Percentiles rank a stretch among this genome's conserved stretches.
These are phyloP conservation scores for Chelmon rostratus DNA, from an alignment of 2,797 vertebrate species.

Conservation along the genomic window DNA sequence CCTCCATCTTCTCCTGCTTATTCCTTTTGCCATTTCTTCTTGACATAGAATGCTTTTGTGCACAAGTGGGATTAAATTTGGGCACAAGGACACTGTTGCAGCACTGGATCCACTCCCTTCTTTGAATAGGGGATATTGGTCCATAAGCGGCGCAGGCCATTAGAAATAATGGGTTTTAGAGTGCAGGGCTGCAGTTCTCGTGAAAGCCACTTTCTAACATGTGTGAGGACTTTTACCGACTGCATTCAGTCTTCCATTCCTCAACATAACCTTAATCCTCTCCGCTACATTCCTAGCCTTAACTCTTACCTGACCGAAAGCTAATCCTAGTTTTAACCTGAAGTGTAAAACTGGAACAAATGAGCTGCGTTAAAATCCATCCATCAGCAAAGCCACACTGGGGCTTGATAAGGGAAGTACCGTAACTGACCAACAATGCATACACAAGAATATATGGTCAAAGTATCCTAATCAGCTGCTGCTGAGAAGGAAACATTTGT, in stretches of 20 bases:
- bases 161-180: slow-evolving; percentile 75
- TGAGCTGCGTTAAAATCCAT: background rate
- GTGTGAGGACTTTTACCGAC: slow-evolving; percentile 50
- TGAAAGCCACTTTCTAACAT: slow-evolving; percentile 56
- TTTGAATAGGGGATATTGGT: slow-evolving; percentile 48
- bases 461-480: background rate
- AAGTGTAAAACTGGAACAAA: slow-evolving; percentile 11
- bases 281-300: slow-evolving; percentile 40
- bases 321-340: background rate
- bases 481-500: background rate
- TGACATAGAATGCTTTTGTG: background rate
- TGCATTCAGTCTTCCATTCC: slow-evolving; percentile 43
- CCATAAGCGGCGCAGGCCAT: slow-evolving; percentile 49
- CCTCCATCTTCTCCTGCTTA: background rate
- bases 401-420: fast-evolving
- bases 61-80: slow-evolving; percentile 33
- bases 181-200: slow-evolving; percentile 56
- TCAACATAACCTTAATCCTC: slow-evolving; percentile 41
- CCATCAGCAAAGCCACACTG: background rate
- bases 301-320: slow-evolving; percentile 22
- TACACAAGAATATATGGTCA: background rate
- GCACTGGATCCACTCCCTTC: slow-evolving; percentile 29
- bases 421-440: background rate
- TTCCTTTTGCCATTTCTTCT: background rate
- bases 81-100: slow-evolving; percentile 21